Evolutionary conservation across 2,888 invertebrate genomes (phyloP), one percentile per base, ranked within the genome.

Genomic region (Andricus quercusramuli): DNA sequence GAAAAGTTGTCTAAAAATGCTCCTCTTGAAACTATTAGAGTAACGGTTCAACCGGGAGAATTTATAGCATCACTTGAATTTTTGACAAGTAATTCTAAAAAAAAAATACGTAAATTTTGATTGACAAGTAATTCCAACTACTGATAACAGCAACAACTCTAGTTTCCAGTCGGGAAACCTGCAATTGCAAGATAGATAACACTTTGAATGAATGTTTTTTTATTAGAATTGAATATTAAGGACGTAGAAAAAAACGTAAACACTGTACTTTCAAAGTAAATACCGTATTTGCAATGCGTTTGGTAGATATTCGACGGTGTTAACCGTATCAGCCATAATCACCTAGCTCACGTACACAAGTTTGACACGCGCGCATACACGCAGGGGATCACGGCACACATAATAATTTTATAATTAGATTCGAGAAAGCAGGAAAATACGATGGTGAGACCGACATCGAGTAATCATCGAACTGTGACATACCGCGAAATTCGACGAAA

Each of bases 361-460:
- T 22, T 62, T 62, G 25, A 62, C 62, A 62, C 29, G 62, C 62
- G 25, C 62, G 22, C 62, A 62, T 62, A 62, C 25, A 62, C 25
- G 9, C 62, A 25, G n/a, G 9, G 56, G 25, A 17, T 4, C 62
- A 62, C 25, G 25, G 6, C 22, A 62, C 62, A 62, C 62, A 62
- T 25, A 62, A 62, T 29, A 25, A 25, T 62, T 62, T 62, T 62
- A 62, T 62, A 62, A 25, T 62, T 62, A 62, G 62, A 22, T 15
- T 15, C 15, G 6, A 25, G 62, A 62, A 25, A 62, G 15, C 62
- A 62, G 15, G 25, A 29, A 25, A 25, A 62, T 62, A 5, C 13
- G 17, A 62, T 17, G 15, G 5, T 1, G 15, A 62, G 25, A 15
- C 25, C 17, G 62, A 62, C 25, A 62, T 17, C 25, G 17, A 25